A percentile compares a stretch with the other conserved stretches of the same genome.
Evolutionary conservation across 1,140 invertebrate genomes (phyloP).

Genomic region (Diachasma alloeum): DNA sequence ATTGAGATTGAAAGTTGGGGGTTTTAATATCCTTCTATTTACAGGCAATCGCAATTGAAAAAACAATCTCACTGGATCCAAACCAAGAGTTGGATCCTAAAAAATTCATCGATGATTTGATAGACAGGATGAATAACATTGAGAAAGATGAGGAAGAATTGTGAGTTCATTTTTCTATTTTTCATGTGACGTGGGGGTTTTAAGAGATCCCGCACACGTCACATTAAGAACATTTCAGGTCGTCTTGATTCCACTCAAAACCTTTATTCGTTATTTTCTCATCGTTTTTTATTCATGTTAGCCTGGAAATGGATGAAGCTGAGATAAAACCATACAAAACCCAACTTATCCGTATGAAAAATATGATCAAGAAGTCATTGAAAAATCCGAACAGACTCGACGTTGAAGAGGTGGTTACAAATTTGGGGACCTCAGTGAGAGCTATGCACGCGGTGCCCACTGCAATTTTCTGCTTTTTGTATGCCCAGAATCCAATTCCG

Average conservation of each 20-base stretch:
- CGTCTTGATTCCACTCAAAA: not conserved
- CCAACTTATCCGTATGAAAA: constrained; percentile 64
- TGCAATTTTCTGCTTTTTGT: constrained; percentile 78
- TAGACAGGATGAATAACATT: constrained; percentile 69
- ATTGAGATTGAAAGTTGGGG: not conserved
- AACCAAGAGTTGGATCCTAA: constrained; percentile 59
- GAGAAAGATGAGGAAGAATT: constrained; percentile 65
- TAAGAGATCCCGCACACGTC: too few relatives aligned
- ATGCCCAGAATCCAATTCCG: constrained; percentile 67
- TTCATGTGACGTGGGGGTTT: too few relatives aligned
- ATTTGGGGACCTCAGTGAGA: constrained; percentile 71
- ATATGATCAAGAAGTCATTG: constrained; percentile 61
- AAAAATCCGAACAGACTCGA: constrained; percentile 53
- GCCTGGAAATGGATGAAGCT: constrained; percentile 46
- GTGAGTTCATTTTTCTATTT: constrained; percentile 46
- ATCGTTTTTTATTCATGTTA: constrained; percentile 28
- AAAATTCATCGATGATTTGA: constrained; percentile 68
- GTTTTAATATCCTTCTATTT: constrained; percentile 35
- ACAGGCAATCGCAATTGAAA: constrained; percentile 68
- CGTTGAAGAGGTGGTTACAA: constrained; percentile 66
- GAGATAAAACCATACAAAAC: constrained; percentile 59
- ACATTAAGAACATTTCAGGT: not conserved
- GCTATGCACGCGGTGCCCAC: constrained; percentile 80
- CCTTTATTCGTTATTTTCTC: too few relatives aligned
- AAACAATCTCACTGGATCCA: constrained; percentile 63